Conservation (phyloP, 2,797 vertebrate genomes). For the Aselliscus stoliczkanus region DNA sequence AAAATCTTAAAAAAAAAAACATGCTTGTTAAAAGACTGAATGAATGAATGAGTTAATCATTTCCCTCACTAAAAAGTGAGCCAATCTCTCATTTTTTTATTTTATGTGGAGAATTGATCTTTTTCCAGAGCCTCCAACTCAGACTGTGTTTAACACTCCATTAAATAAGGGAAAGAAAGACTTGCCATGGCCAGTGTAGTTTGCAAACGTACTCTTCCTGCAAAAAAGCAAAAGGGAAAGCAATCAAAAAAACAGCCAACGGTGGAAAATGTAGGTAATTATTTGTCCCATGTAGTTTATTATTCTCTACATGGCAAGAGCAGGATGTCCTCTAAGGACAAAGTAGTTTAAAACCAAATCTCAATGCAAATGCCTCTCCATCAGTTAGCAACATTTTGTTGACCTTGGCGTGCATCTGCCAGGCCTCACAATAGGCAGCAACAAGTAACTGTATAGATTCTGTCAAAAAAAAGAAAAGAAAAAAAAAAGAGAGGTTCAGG, state of each 20-base stretch:
- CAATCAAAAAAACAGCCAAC: conserved; percentile 69
- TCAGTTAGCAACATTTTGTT: conserved; percentile 39
- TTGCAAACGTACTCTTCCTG: conserved; percentile 46
- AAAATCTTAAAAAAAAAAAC: too few relatives aligned
- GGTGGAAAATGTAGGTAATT: conserved; percentile 78
- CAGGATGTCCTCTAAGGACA: conserved; percentile 41
- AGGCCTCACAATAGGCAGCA: background rate
- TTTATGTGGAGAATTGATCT: conserved; percentile 32
- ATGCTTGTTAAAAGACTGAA: background rate
- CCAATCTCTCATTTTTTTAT: background rate
- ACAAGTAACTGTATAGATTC: conserved; percentile 30
- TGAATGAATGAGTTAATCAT: background rate
- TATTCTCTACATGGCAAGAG: conserved; percentile 57
- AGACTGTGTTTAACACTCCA: conserved; percentile 32
- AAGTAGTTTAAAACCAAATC: conserved; percentile 41
- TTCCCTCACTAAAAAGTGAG: background rate
- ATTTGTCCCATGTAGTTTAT: conserved; percentile 44
- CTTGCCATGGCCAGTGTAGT: background rate
- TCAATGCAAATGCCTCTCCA: conserved; percentile 61
- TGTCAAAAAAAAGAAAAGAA: background rate
- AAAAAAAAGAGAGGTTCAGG: background rate
- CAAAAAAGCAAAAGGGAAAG: conserved; percentile 71
- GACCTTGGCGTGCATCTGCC: background rate
- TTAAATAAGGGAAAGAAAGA: conserved; percentile 51
- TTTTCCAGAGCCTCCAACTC: conserved; percentile 34